Percentiles rank a stretch among this genome's conserved stretches.
Evolutionary conservation across 2,888 invertebrate genomes (phyloP).

Genomic region (Dermolepida albohirtum): DNA sequence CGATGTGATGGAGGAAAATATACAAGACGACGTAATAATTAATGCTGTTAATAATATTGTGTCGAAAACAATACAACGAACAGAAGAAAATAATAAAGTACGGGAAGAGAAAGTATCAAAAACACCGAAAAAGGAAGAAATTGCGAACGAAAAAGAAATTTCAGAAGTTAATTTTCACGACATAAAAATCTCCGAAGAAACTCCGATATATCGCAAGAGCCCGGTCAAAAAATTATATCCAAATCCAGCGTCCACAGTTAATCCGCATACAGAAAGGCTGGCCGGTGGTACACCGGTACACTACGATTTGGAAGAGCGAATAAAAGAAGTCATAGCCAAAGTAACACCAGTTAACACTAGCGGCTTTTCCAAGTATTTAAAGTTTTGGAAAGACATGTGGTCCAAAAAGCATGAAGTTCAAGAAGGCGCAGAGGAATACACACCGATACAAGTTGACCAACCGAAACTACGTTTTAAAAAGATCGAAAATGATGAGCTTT

Average conservation of each 20-base stretch:
- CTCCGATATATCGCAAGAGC: background rate
- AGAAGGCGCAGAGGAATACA: background rate
- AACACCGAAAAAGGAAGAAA: background rate
- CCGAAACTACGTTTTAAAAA: conserved; percentile 8
- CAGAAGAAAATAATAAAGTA: background rate
- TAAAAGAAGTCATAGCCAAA: conserved; percentile 8
- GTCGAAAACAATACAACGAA: too few species aligned
- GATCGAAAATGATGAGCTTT: conserved; percentile 13
- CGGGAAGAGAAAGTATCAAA: background rate
- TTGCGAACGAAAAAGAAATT: background rate
- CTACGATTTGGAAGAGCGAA: conserved; percentile 12
- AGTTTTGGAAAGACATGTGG: conserved; percentile 26
- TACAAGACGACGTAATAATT: too few species aligned
- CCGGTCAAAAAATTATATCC: conserved; percentile 15
- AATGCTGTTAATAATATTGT: too few species aligned
- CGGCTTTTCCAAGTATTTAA: conserved; percentile 18
- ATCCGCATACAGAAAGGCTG: conserved; percentile 17
- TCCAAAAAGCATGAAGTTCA: conserved; percentile 21
- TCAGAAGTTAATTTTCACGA: background rate
- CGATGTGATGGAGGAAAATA: background rate
- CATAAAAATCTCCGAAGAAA: background rate
- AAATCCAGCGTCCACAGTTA: conserved; percentile 13
- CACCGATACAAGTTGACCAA: conserved; percentile 3
- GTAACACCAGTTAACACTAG: conserved; percentile 1
- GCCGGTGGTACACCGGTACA: background rate